These are phyloP conservation scores for Vesta saturnalis DNA, from an alignment of 2,888 invertebrate species.

Conservation along the genomic window DNA sequence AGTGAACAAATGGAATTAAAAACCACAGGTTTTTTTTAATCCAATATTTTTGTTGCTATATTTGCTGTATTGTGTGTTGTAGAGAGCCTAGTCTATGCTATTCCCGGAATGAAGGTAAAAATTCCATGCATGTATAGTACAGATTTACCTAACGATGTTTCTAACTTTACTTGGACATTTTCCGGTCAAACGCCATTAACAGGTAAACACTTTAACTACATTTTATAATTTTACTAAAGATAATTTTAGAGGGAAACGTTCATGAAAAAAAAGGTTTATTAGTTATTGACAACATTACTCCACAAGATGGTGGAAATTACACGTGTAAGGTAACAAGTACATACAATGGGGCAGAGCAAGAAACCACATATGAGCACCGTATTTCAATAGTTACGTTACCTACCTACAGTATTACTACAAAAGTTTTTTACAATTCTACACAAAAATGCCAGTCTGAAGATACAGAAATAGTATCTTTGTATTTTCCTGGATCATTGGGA, in stretches of 20 bases:
- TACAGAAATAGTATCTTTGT: constrained; percentile 53
- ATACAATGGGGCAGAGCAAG: constrained; percentile 32
- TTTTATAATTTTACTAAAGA: background rate
- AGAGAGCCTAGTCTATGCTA: constrained; percentile 47
- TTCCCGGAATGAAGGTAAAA: constrained; percentile 43
- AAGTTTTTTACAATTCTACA: constrained; percentile 53
- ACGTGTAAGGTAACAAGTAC: constrained; percentile 52
- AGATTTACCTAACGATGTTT: constrained; percentile 31
- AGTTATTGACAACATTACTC: constrained; percentile 52
- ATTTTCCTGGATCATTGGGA: constrained; percentile 55
- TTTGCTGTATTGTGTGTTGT: constrained; percentile 7
- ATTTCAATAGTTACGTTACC: constrained; percentile 56
- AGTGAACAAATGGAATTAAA: constrained; percentile 41
- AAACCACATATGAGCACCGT: constrained; percentile 51
- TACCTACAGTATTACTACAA: constrained; percentile 52
- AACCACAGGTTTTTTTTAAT: constrained; percentile 38
- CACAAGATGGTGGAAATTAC: constrained; percentile 58
- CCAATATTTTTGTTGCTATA: background rate
- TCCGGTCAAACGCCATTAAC: constrained; percentile 45
- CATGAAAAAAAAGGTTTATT: constrained; percentile 50
- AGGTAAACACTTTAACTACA: constrained; percentile 33
- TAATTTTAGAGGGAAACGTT: constrained; percentile 42
- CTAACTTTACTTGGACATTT: constrained; percentile 43
- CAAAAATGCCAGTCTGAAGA: constrained; percentile 52
- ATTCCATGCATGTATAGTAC: constrained; percentile 43